phyloP scores from a whole-genome alignment of 2,797 vertebrate genomes.

The Arremon brunneinucha region DNA sequence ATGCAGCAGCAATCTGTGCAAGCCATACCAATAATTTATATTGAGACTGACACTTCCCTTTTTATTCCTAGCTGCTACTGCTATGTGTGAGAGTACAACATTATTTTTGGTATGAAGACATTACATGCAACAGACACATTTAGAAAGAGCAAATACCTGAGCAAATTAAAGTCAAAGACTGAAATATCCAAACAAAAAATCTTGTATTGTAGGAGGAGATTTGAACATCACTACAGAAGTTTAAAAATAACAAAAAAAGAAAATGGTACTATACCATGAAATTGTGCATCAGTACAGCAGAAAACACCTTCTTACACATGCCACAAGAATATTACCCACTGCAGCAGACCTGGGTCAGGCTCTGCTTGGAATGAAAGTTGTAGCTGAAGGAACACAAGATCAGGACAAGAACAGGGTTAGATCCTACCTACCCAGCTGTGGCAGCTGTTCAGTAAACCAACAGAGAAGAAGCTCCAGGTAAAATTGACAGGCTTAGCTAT shows the following conservation, averaged over 20 bases:
- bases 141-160: neutral
- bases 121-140: neutral
- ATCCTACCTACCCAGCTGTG: neutral
- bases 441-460: neutral
- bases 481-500: neutral
- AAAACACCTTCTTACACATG: neutral
- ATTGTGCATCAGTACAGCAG: rapidly evolving
- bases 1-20: neutral
- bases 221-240: neutral
- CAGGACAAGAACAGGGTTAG: neutral
- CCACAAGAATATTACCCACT: neutral
- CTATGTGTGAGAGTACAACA: neutral
- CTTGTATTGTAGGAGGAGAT: neutral
- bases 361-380: neutral
- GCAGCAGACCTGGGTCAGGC: neutral
- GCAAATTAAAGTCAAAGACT: neutral
- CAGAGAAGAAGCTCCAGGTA: neutral
- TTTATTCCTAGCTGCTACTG: neutral
- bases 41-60: neutral
- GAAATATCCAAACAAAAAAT: neutral
- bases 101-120: neutral
- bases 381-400: neutral
- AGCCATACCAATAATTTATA: neutral
- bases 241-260: neutral
- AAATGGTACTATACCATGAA: neutral